Conservation (phyloP, 1,140 invertebrate genomes). For the Galleria mellonella region DNA sequence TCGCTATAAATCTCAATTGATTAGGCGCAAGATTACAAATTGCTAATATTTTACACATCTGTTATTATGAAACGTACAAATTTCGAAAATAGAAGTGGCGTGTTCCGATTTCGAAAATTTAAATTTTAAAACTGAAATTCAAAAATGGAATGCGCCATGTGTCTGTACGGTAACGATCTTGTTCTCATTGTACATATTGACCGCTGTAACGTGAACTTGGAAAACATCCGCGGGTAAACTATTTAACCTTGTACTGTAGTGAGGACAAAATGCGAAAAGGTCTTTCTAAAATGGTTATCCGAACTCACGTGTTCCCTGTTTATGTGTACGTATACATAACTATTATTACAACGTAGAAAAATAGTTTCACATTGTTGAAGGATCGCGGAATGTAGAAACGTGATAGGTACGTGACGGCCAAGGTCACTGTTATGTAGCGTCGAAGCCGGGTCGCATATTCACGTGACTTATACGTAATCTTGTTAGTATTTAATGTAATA, state of each 20-base stretch:
- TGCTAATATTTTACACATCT: background rate
- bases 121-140: background rate
- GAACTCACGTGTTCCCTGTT: no score
- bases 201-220: no score
- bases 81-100: slow-evolving; percentile 1
- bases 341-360: no score
- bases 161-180: background rate
- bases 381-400: background rate
- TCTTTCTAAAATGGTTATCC: no score
- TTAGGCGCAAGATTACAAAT: no score
- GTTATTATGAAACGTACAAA: background rate
- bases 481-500: no score
- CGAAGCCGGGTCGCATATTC: background rate
- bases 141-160: slow-evolving; percentile 1
- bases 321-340: no score
- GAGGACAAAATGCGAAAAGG: no score
- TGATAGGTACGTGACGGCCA: background rate
- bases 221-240: no score
- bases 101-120: background rate
- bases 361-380: background rate
- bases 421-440: no score
- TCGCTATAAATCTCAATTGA: no score
- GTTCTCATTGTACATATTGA: background rate
- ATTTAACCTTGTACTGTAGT: no score
- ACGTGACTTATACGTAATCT: background rate